Conservation (phyloP, 35 echinoderm and acorn worm genomes). For the Apostichopus californicus region DNA sequence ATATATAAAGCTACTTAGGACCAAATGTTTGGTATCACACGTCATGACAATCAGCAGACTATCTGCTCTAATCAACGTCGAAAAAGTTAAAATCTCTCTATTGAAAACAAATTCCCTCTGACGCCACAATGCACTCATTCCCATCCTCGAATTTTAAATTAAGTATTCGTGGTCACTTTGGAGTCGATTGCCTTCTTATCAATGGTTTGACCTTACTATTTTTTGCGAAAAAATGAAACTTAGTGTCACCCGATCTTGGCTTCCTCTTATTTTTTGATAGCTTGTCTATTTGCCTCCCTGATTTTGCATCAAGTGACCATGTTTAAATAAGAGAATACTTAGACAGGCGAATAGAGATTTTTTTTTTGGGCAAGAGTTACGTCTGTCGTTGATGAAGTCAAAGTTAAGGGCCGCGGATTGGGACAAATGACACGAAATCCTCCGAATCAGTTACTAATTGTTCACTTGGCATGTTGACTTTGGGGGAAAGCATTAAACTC, state of each 20-base stretch:
- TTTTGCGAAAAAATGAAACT: background rate
- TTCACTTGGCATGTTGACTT: background rate
- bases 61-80: no score
- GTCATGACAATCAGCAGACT: background rate
- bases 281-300: constrained; percentile 16
- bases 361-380: background rate
- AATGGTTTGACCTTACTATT: constrained; percentile 19
- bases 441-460: constrained; percentile 42
- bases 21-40: background rate
- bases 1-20: background rate
- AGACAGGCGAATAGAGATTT: background rate
- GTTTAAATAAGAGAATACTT: constrained; percentile 14
- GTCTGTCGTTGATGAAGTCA: constrained; percentile 25
- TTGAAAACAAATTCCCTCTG: background rate
- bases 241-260: background rate
- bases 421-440: constrained; percentile 37
- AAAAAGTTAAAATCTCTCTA: background rate
- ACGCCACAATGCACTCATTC: background rate
- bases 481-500: background rate
- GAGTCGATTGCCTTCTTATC: constrained; percentile 7
- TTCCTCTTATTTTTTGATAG: constrained; percentile 2
- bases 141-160: background rate
- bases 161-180: constrained; percentile 20
- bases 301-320: constrained; percentile 14
- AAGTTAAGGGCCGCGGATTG: constrained; percentile 14